Base-by-base conservation (phyloP, 2,888 invertebrate species). In the Galeopsomyia nigrocyanea region DNA sequence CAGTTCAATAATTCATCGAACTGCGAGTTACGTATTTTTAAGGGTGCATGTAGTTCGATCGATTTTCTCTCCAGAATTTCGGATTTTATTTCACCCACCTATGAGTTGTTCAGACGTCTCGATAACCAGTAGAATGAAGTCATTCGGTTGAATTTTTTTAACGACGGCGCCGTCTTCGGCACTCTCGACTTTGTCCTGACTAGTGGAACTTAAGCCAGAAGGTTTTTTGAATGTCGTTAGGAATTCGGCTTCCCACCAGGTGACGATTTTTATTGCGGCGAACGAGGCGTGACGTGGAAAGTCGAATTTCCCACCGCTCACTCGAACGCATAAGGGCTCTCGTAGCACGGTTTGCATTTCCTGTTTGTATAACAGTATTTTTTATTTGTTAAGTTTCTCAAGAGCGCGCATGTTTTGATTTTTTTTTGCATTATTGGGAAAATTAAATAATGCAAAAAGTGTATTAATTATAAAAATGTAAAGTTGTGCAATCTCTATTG, bases 231-330 rank as follows among this genome's bases (percentile, higher is more conserved):
- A 94, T 22, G 94, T 93, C 66, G 93, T 92, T 49, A 90, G 87
- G 81, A 92, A 95, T 81, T 95, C 95, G 77, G 94, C 94, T 87
- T 95, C 95, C 89, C 94, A 92, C 95, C 95, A 95, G n/a, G 92
- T 86, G 0, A 94, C 94, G 77, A 95, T 89, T 87, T 95, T 95
- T 19, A 94, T 92, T 0, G 95, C 91, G 1, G 94, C 94, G 88
- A 95, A 95, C 0, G 94, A 94, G 9, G 94, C 94, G 82, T 92
- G 93, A 65, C 94, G 90, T 0, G 95, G 95, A 84, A 95, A 95
- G 85, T 95, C 95, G 64, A 95, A 86, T 77, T 92, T 89, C 0
- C 95, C 95, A 16, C 95, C 95, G 47, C 94, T 93, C n/a, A 94
- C 91, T 31, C 93, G 92, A 0, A 90, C 88, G 80, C 95, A 95